phyloP scores from a whole-genome alignment of 2,113 vertebrate species.

The Solea solea region DNA sequence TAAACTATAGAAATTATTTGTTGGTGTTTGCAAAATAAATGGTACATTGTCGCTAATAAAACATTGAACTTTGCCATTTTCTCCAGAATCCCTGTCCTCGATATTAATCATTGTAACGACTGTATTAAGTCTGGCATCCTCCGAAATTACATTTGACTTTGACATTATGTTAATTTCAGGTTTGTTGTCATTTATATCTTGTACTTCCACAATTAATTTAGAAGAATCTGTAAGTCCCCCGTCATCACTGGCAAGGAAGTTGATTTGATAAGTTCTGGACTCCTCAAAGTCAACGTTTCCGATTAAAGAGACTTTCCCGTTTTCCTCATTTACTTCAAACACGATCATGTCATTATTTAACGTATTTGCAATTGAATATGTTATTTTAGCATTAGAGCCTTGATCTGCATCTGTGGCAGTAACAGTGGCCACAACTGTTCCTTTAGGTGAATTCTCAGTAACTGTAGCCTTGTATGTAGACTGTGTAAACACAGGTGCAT shows the following conservation, averaged over 20 bases:
- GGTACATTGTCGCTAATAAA: constrained; percentile 46
- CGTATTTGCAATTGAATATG: constrained; percentile 50
- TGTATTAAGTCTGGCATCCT: constrained; percentile 16
- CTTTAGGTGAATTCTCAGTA: constrained; percentile 21
- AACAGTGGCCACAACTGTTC: constrained; percentile 13
- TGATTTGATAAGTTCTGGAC: constrained; percentile 38
- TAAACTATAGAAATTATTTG: constrained; percentile 68
- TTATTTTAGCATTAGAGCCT: constrained; percentile 40
- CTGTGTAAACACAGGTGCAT: constrained; percentile 59
- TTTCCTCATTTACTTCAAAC: constrained; percentile 33
- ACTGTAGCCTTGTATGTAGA: constrained; percentile 29
- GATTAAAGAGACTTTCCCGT: constrained; percentile 22
- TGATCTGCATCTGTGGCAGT: constrained; percentile 45
- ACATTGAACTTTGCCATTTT: constrained; percentile 64
- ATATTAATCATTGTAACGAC: constrained; percentile 51
- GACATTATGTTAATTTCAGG: constrained; percentile 71
- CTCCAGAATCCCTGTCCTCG: constrained; percentile 59
- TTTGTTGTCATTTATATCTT: constrained; percentile 71
- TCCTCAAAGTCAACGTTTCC: constrained; percentile 51
- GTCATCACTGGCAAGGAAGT: constrained; percentile 74
- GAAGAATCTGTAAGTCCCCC: constrained; percentile 71
- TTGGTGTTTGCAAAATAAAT: constrained; percentile 46
- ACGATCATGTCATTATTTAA: constrained; percentile 16
- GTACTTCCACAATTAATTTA: constrained; percentile 77
- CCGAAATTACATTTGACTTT: constrained; percentile 41